These are phyloP conservation scores for Nipponacmea schrenckii DNA, from an alignment of 2,888 invertebrate genomes.

Conservation along the genomic window DNA sequence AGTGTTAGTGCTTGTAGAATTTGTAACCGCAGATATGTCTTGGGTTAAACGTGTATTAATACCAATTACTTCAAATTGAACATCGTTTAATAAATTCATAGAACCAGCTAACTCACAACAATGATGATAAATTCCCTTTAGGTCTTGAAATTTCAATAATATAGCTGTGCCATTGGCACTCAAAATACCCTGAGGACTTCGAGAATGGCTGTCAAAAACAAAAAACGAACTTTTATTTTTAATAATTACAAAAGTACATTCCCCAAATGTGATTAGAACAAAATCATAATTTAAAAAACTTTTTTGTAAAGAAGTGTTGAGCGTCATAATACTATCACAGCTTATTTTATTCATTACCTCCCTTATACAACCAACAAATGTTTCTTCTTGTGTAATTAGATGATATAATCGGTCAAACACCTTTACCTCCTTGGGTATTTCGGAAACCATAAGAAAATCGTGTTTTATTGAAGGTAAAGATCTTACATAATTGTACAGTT, in stretches of 20 bases:
- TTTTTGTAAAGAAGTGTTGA: constrained; percentile 12
- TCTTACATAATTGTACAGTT: background rate
- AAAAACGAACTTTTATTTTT: constrained; percentile 8
- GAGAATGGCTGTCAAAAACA: constrained; percentile 21
- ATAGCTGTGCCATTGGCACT: constrained; percentile 9
- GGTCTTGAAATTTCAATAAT: constrained; percentile 10
- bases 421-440: background rate
- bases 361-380: background rate
- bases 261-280: constrained; percentile 18
- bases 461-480: background rate
- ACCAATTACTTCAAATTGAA: background rate
- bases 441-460: background rate
- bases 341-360: background rate
- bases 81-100: background rate
- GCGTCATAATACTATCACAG: no score
- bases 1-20: no score
- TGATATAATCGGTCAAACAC: background rate
- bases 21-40: no score
- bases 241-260: constrained; percentile 12
- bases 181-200: constrained; percentile 4
- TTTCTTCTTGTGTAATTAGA: background rate
- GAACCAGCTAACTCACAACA: background rate
- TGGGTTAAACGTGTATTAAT: no score
- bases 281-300: constrained; percentile 18
- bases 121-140: background rate